Evolutionary conservation across 1,140 invertebrate genomes (phyloP), one percentile per base, ranked within the genome.

Genomic region (Drosophila ficusphila): DNA sequence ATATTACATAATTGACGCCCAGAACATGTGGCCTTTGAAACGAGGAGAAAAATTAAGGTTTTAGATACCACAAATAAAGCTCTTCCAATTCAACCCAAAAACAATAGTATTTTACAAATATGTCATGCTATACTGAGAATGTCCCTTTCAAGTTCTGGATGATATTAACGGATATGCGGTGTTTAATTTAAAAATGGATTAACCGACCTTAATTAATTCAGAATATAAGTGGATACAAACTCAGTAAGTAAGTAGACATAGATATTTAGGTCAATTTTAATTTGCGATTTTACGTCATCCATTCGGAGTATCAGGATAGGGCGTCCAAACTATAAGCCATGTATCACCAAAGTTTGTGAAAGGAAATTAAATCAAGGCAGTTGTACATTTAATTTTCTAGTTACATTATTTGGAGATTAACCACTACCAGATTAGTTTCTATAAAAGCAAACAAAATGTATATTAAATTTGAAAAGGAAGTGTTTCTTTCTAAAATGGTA

Each of bases 1-100:
- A 12, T 21, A 44, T 14, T 25, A 44, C 41, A 44, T 44, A 44
- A 44, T 25, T 44, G 19, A n/a, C 41, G 41, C 19, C 41, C 41
- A 44, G n/a, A n/a, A 44, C 41, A 12, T 44, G 41, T 14, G 21
- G 19, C 21, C 19, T 44, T 12, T 25, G 18, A 21, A 19, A 33
- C 21, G 12, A 31, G 11, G n/a, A n/a, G n/a, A 33, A 33, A 33
- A 33, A 33, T 33, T 12, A 33, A 33, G 31, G 31, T 33, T 33
- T 33, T 23, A 44, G 21, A 44, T 33, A 25, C 41, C 11, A 44
- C 14, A 48, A 48, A 48, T 19, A 18, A 39, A 39, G 36, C 36
- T 39, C 36, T 39, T 39, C 16, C 16, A 18, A 39, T 18, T 2
- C 36, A 14, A 39, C 9, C 36, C 14, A 39, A 39, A 39, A 39